These are phyloP conservation scores for Operophtera brumata DNA, from an alignment of 2,888 invertebrate genomes.

Conservation along the genomic window DNA sequence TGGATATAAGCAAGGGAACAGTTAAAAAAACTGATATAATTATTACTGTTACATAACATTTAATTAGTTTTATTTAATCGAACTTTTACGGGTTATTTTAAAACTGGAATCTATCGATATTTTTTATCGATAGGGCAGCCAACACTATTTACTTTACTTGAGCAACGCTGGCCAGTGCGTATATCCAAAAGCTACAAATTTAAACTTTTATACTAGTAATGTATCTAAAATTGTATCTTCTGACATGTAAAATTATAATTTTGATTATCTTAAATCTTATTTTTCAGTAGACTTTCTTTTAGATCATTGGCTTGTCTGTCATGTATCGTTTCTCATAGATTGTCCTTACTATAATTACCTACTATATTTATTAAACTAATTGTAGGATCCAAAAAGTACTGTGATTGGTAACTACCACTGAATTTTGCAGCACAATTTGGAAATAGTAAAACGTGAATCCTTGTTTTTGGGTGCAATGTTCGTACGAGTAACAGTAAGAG, in stretches of 20 bases:
- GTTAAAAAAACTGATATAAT: constrained; percentile 13
- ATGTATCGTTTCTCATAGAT: constrained; percentile 21
- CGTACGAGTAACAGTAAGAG: constrained; percentile 65
- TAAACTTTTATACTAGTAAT: constrained; percentile 16
- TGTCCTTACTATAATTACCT: constrained; percentile 38
- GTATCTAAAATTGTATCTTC: constrained; percentile 7
- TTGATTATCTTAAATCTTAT: constrained; percentile 5
- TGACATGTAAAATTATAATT: constrained; percentile 18
- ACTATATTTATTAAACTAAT: constrained; percentile 57
- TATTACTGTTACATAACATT: constrained; percentile 4
- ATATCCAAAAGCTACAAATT: constrained; percentile 27
- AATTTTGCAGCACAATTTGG: constrained; percentile 57
- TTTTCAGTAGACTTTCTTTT: constrained; percentile 11
- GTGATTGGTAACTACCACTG: constrained; percentile 70
- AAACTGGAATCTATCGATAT: constrained; percentile 20
- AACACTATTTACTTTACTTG: constrained; percentile 18
- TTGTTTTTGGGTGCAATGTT: constrained; percentile 61
- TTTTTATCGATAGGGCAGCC: constrained; percentile 21
- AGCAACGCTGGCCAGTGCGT: constrained; percentile 21
- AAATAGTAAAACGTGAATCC: constrained; percentile 41
- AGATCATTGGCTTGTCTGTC: constrained; percentile 25
- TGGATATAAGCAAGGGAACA: constrained; percentile 38
- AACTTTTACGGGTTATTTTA: constrained; percentile 19
- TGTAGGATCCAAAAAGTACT: constrained; percentile 68
- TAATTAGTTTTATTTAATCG: constrained; percentile 6